These are phyloP conservation scores for Diploptera punctata DNA, from an alignment of 2,888 invertebrate genomes.

Conservation along the genomic window DNA sequence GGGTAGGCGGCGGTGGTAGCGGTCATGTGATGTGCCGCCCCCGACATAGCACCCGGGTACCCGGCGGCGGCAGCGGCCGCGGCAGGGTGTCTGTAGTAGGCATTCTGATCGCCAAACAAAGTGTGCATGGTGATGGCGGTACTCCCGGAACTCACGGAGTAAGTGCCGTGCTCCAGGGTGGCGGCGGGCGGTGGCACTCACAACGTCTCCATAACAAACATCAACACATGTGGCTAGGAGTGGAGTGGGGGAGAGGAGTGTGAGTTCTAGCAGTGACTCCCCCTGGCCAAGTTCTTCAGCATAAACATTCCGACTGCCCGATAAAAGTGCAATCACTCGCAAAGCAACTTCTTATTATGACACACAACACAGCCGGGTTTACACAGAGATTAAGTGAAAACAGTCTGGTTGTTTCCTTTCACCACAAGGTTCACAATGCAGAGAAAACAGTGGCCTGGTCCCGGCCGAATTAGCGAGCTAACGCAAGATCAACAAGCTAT, in stretches of 20 bases:
- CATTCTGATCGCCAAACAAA: conserved; percentile 90
- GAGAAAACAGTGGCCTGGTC: conserved; percentile 49
- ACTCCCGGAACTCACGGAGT: conserved; percentile 16
- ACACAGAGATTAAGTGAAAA: conserved; percentile 72
- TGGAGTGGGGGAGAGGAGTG: conserved; percentile 13
- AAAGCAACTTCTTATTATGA: conserved; percentile 69
- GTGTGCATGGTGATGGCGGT: conserved; percentile 72
- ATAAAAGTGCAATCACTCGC: conserved; percentile 38
- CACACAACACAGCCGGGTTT: conserved; percentile 83
- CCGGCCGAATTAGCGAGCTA: conserved; percentile 56
- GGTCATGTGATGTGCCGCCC: conserved; percentile 47
- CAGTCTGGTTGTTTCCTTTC: conserved; percentile 60
- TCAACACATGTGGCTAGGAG: conserved; percentile 33
- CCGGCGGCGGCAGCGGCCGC: conserved; percentile 66
- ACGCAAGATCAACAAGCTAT: conserved; percentile 48
- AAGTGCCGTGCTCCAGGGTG: conserved; percentile 26
- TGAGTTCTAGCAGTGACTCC: conserved; percentile 18
- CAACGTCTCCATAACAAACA: conserved; percentile 25
- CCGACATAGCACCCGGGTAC: conserved; percentile 52
- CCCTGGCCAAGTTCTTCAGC: conserved; percentile 27
- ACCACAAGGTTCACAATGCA: conserved; percentile 48
- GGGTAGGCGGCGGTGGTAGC: conserved; percentile 64
- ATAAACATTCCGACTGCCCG: conserved; percentile 34
- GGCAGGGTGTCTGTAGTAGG: conserved; percentile 79
- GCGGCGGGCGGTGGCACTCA: conserved; percentile 12